phyloP scores from a whole-genome alignment of 1,140 invertebrate genomes.

The Drosophila teissieri region DNA sequence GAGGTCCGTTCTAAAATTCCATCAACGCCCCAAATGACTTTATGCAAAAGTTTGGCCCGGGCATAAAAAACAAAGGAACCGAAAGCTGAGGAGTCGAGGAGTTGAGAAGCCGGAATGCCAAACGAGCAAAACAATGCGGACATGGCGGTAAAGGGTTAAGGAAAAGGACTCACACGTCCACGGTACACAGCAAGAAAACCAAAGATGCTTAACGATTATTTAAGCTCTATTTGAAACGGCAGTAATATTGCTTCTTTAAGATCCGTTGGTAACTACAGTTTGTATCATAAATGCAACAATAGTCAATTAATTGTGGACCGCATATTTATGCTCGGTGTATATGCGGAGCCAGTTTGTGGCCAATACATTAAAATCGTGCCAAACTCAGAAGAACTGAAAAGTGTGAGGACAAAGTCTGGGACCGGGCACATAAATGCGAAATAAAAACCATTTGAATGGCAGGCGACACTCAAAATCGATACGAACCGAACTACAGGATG shows the following conservation, averaged over 20 bases:
- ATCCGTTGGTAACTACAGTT: too few species aligned
- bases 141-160: conserved; percentile 34
- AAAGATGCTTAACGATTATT: not conserved
- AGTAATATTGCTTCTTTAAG: too few species aligned
- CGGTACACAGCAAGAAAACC: not conserved
- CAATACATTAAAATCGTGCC: conserved; percentile 73
- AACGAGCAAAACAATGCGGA: conserved; percentile 55
- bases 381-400: conserved; percentile 49
- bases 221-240: too few species aligned
- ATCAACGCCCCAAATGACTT: conserved; percentile 68
- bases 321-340: conserved; percentile 4
- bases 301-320: too few species aligned
- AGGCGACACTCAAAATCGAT: conserved; percentile 83
- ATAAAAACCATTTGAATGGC: conserved; percentile 81
- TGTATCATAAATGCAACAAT: too few species aligned
- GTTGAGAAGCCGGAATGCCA: conserved; percentile 10
- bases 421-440: conserved; percentile 72
- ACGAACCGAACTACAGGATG: conserved; percentile 49
- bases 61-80: conserved; percentile 35
- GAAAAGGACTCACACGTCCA: conserved; percentile 47
- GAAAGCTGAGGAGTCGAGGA: conserved; percentile 4
- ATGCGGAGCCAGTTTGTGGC: conserved; percentile 17
- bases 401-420: conserved; percentile 44
- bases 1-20: conserved; percentile 61
- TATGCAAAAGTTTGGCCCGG: conserved; percentile 47